Base-by-base conservation (phyloP, 2,797 vertebrate species). In the Morus bassanus region DNA sequence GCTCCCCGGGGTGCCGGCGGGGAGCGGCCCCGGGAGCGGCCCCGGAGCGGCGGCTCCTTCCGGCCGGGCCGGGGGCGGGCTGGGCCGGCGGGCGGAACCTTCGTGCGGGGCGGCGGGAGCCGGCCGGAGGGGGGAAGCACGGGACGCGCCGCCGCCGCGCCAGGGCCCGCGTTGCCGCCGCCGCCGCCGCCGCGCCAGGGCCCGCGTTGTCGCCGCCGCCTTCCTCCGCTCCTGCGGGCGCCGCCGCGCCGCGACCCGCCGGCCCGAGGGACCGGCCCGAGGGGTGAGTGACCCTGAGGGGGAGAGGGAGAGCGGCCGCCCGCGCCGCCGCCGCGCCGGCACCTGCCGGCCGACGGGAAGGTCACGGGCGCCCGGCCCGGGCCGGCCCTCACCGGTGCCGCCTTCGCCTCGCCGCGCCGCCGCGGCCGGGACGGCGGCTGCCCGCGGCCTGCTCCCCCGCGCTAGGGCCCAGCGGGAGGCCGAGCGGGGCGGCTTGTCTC, bases 61-160 rank as follows among this genome's bases (percentile, higher is more conserved):
- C 39, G 37, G 31, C 30, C 13, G 45, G 27, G 35, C 18, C 22
- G 13, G 11, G n/a, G 48, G 10, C 5, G 41, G 11, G 37, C 39
- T 8, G 33, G 13, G 48, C 39, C 53, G 43, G 46, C 43, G 64
- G 11, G 53, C 70, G 97, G 97, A 97, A 97, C 97, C 53, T 94
- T 94, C 1, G 25, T 8, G 39, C 53, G 31, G 74, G 45, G 63
- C 33, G 7, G 28, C 43, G 59, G 51, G 54, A 48, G 75, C 68
- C 78, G 46, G 46, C 18, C 93, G 88, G 94, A 74, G 46, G 8
- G 50, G 39, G 22, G 39, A 74, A 76, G 23, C 1, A 12, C 4
- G 18, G 87, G 41, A 85, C 79, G 41, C 45, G 27, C 18, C 35
- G 45, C 51, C 3, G 65, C 53, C 6, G 61, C 3, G 41, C 23